phyloP scores from a whole-genome alignment of 2,797 vertebrate species.

The Macroramphosus scolopax region DNA sequence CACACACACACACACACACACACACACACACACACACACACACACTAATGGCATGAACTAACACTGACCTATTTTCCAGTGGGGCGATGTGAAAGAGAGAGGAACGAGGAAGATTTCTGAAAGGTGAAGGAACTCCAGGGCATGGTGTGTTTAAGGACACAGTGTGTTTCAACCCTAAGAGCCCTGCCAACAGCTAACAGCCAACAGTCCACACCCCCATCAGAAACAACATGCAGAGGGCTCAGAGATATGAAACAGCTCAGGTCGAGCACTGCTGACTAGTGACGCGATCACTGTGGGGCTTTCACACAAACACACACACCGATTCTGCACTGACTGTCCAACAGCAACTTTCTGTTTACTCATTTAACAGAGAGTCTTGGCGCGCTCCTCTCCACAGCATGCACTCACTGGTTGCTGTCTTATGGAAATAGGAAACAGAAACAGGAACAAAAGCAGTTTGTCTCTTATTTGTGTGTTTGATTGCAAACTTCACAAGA shows the following conservation, averaged over 20 bases:
- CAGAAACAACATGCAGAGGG: conserved; percentile 28
- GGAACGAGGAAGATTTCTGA: conserved; percentile 49
- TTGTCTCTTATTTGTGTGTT: too few relatives aligned
- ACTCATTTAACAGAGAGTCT: conserved; percentile 45
- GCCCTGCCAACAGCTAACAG: conserved; percentile 17
- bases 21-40: conserved; percentile 2
- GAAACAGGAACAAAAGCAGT: too few relatives aligned
- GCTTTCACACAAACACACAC: conserved; percentile 44
- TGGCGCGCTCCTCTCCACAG: conserved; percentile 28
- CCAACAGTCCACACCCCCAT: conserved; percentile 38
- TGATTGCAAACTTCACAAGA: too few relatives aligned
- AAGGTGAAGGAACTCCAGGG: conserved; percentile 56
- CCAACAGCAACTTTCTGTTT: conserved; percentile 50
- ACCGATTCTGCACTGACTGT: conserved; percentile 24
- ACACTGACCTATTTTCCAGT: conserved; percentile 60
- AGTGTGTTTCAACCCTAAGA: conserved; percentile 15
- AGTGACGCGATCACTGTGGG: conserved; percentile 37
- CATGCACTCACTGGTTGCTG: conserved; percentile 45
- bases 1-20: conserved; percentile 7
- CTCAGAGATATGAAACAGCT: conserved; percentile 31
- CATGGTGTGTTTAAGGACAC: conserved; percentile 30
- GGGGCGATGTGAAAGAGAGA: conserved; percentile 46
- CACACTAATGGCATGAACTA: conserved; percentile 48
- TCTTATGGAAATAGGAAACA: too few relatives aligned
- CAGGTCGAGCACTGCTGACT: conserved; percentile 29